Evolutionary conservation across 37 sponge, comb jelly and placozoan genomes (phyloP).

Genomic region (Bolinopsis microptera): DNA sequence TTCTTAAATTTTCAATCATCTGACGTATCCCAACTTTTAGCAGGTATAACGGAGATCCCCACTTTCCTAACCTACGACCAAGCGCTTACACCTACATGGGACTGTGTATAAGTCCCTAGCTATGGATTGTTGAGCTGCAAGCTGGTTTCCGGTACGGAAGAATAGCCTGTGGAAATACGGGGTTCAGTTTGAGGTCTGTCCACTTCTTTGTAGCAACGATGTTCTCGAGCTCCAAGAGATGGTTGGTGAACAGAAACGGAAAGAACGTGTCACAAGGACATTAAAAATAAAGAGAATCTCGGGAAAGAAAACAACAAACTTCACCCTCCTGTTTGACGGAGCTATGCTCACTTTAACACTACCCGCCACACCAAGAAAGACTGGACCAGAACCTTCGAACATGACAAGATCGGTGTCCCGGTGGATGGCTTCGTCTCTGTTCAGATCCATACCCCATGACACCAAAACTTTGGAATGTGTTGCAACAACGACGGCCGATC

Average conservation of each 20-base stretch:
- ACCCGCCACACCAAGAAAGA: too few relatives aligned
- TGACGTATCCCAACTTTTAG: too few relatives aligned
- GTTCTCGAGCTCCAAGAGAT: background rate
- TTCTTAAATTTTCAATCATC: too few relatives aligned
- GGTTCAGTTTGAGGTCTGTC: slow-evolving; percentile 10
- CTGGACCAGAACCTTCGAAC: background rate
- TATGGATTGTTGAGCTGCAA: background rate
- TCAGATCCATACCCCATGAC: slow-evolving; percentile 4
- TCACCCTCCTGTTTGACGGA: background rate
- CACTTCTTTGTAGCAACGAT: background rate
- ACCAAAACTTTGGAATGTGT: slow-evolving; percentile 34
- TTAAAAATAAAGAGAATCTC: background rate
- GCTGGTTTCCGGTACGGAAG: slow-evolving; percentile 38
- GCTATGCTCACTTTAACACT: background rate
- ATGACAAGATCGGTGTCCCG: background rate
- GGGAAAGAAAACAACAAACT: background rate
- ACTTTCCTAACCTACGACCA: background rate
- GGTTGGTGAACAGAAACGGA: slow-evolving; percentile 30
- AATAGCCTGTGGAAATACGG: background rate
- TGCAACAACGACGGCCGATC: background rate
- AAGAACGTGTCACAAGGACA: background rate
- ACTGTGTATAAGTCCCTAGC: slow-evolving; percentile 5
- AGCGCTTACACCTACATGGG: background rate
- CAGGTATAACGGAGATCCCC: slow-evolving; percentile 44
- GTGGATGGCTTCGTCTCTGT: background rate